These are phyloP conservation scores for Hofmannophila pseudospretella DNA, from an alignment of 2,888 invertebrate species.

Conservation along the genomic window DNA sequence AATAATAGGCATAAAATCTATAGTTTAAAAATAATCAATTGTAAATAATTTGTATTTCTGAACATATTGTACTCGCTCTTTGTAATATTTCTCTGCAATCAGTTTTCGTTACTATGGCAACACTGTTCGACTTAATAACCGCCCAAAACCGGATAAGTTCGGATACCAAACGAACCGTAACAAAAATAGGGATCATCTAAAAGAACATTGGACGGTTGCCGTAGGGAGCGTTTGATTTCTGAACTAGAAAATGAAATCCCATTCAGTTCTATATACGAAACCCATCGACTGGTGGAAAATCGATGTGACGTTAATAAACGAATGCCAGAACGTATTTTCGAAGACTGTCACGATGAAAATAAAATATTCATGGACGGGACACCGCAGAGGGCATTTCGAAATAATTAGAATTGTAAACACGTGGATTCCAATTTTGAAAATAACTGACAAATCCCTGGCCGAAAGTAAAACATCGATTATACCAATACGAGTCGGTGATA, in stretches of 20 bases:
- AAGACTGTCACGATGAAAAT: constrained; percentile 53
- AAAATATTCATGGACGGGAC: constrained; percentile 67
- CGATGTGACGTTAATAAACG: constrained; percentile 67
- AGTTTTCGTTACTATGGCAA: no score
- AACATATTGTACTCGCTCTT: no score
- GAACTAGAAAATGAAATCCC: constrained; percentile 73
- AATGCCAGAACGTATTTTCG: constrained; percentile 53
- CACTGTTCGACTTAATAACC: constrained; percentile 12
- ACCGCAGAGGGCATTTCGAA: constrained; percentile 43
- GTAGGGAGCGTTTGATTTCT: constrained; percentile 61
- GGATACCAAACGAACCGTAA: constrained; percentile 39
- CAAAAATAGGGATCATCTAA: constrained; percentile 39
- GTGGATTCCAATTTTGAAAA: no score
- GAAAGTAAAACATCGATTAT: no score
- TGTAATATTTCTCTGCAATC: no score
- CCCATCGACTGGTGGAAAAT: constrained; percentile 43
- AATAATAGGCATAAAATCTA: no score
- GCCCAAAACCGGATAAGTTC: constrained; percentile 22
- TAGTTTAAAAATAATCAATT: no score
- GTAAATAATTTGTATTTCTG: no score
- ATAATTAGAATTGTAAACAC: constrained; percentile 64
- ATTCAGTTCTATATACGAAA: constrained; percentile 50
- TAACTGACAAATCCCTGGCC: no score
- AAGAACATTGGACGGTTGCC: constrained; percentile 44
- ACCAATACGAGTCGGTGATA: no score